These are phyloP conservation scores for Agrochola lota DNA, from an alignment of 2,888 invertebrate species.

Conservation along the genomic window DNA sequence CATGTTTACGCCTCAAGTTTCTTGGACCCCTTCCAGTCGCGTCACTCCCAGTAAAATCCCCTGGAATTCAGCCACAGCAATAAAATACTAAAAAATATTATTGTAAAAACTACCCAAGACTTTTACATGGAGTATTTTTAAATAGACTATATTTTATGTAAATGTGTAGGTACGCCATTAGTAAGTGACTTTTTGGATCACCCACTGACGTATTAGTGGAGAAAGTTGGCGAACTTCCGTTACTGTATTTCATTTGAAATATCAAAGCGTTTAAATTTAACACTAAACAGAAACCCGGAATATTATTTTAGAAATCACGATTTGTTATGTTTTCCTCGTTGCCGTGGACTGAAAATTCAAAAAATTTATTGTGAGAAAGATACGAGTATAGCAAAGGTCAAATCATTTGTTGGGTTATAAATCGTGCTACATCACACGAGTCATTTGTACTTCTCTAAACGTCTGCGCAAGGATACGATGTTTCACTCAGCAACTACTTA, in stretches of 20 bases:
- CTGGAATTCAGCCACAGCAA: constrained; percentile 76
- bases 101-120: constrained; percentile 48
- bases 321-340: constrained; percentile 11
- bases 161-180: constrained; percentile 21
- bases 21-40: constrained; percentile 84
- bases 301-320: constrained; percentile 1
- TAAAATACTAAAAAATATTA: constrained; percentile 75
- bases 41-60: constrained; percentile 73
- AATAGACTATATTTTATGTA: constrained; percentile 38
- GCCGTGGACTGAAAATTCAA: neutral
- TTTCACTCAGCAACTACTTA: constrained; percentile 59
- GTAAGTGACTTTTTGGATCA: constrained; percentile 19
- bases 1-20: constrained; percentile 82
- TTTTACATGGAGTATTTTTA: constrained; percentile 43
- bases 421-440: constrained; percentile 43
- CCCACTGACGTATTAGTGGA: constrained; percentile 9
- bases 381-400: constrained; percentile 27
- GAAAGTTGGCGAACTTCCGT: constrained; percentile 8
- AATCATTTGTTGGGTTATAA: constrained; percentile 54
- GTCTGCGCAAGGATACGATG: constrained; percentile 50
- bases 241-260: constrained; percentile 1
- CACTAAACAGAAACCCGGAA: constrained; percentile 6
- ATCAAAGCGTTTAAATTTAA: constrained; percentile 13
- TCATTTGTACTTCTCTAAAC: constrained; percentile 55
- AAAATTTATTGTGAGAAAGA: constrained; percentile 24